A percentile compares a stretch with the other conserved stretches of the same genome.
phyloP scores from a whole-genome alignment of 2,888 invertebrate genomes.

The Catotricha subobsoleta region DNA sequence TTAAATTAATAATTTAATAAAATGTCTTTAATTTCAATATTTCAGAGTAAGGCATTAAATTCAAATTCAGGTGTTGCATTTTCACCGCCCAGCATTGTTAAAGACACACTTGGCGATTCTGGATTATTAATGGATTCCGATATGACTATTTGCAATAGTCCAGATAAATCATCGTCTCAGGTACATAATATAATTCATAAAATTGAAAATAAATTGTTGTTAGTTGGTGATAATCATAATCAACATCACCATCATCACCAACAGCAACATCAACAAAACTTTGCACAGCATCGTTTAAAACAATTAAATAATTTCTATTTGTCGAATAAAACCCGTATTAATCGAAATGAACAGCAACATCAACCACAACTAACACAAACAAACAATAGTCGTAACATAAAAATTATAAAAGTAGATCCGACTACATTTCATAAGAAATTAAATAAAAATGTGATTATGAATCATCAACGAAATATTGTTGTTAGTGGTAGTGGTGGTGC shows the following conservation, averaged over 20 bases:
- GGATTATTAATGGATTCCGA: slow-evolving; percentile 21
- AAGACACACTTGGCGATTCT: slow-evolving; percentile 45
- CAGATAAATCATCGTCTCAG: slow-evolving; percentile 19
- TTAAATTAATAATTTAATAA: slow-evolving; percentile 1
- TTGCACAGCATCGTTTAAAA: neutral
- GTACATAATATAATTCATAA: slow-evolving; percentile 10
- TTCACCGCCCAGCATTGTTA: slow-evolving; percentile 75
- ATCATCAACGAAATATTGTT: neutral
- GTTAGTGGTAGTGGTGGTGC: neutral
- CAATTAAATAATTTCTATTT: neutral
- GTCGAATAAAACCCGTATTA: no score
- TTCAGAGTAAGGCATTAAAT: slow-evolving; percentile 65
- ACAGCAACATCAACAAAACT: neutral
- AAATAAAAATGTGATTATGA: neutral
- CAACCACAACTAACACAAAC: neutral
- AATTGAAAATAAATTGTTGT: neutral
- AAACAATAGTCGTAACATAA: no score
- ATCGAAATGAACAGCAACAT: neutral
- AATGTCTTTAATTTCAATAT: slow-evolving; percentile 7
- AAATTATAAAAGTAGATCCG: no score
- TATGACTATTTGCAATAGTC: slow-evolving; percentile 13
- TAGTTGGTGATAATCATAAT: neutral
- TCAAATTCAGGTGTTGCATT: slow-evolving; percentile 56
- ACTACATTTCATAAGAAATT: no score
- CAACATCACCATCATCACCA: slow-evolving; percentile 3